Percentiles rank a stretch among this genome's conserved stretches.
Conservation (phyloP, 2,113 vertebrate genomes). For the Tachysurus vachellii region DNA sequence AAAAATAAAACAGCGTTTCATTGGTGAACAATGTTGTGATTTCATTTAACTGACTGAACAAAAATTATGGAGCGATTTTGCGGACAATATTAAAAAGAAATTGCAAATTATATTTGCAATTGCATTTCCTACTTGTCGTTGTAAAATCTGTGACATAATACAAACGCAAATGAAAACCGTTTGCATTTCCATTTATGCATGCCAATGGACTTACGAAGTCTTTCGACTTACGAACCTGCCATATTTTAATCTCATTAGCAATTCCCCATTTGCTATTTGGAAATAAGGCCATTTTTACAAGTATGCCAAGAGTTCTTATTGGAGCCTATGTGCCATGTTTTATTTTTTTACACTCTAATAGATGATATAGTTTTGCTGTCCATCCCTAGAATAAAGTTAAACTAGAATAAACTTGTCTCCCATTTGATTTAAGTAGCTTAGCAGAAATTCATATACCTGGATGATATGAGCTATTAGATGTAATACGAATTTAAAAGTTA, state of each 20-base stretch:
- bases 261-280: neutral
- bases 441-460: neutral
- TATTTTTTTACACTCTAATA: neutral
- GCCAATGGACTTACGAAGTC: no score
- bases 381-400: neutral
- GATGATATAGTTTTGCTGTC: neutral
- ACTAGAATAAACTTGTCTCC: no score
- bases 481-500: conserved; percentile 54
- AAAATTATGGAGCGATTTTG: no score
- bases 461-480: neutral
- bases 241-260: no score
- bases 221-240: no score
- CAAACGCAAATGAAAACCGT: no score
- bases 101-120: no score
- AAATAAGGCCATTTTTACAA: neutral
- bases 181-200: no score
- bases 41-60: neutral
- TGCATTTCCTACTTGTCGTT: no score
- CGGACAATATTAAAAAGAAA: no score
- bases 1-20: no score
- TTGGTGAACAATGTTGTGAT: neutral
- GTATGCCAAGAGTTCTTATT: neutral
- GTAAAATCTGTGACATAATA: no score
- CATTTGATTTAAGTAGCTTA: neutral
- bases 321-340: neutral